Conservation (phyloP, 2,888 invertebrate genomes). For the Ichneumoninae sp. region DNA sequence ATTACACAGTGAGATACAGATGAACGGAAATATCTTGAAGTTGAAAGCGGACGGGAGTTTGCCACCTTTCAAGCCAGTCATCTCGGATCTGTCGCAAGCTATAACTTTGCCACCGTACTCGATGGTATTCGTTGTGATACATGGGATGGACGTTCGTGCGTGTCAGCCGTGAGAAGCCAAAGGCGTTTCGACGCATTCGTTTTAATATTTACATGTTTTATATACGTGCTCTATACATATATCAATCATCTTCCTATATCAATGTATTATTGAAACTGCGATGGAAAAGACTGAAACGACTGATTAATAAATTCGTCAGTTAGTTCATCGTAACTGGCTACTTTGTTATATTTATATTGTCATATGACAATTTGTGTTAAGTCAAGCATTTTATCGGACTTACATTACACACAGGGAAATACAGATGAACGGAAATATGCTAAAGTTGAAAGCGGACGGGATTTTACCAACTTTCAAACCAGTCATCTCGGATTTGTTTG, state of each 20-base stretch:
- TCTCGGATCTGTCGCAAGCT: constrained; percentile 83
- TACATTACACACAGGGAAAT: constrained; percentile 85
- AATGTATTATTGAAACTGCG: constrained; percentile 33
- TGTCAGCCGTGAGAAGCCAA: constrained; percentile 70
- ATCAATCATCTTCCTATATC: background rate
- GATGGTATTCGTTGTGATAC: constrained; percentile 88
- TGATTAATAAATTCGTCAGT: constrained; percentile 37
- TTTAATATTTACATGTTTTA: constrained; percentile 63
- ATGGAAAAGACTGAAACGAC: constrained; percentile 36
- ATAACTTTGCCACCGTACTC: constrained; percentile 88
- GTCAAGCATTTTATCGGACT: no score
- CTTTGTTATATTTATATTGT: constrained; percentile 35
- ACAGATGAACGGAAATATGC: constrained; percentile 87
- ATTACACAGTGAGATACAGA: constrained; percentile 85
- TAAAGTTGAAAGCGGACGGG: constrained; percentile 85
- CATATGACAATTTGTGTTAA: no score
- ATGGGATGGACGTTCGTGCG: constrained; percentile 83
- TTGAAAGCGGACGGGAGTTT: constrained; percentile 85
- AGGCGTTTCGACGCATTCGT: constrained; percentile 28
- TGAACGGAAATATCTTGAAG: constrained; percentile 87
- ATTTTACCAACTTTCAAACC: constrained; percentile 86
- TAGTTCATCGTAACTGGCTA: constrained; percentile 33
- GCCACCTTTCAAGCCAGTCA: constrained; percentile 86
- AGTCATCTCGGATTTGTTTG: constrained; percentile 83
- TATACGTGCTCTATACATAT: constrained; percentile 13